Percentiles rank a stretch among this genome's conserved stretches.
Conservation (phyloP, 2,113 vertebrate genomes). For the Sinocyclocheilus grahami region DNA sequence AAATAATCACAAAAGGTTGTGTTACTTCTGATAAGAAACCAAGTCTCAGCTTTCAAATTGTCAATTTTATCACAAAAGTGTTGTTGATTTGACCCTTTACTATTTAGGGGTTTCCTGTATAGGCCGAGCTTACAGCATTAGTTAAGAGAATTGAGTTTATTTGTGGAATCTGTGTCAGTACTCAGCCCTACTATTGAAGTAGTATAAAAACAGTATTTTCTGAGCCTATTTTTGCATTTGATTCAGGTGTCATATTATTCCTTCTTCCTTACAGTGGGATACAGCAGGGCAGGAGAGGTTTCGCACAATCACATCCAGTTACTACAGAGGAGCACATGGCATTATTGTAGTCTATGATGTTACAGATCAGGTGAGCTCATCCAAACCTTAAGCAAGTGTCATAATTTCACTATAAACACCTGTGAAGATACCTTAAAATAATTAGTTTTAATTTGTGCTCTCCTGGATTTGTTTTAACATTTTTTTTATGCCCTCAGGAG, state of each 20-base stretch:
- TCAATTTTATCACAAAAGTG: not conserved
- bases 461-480: not conserved
- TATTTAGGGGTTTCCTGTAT: not conserved
- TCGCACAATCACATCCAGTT: constrained; percentile 98
- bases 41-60: not conserved
- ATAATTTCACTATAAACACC: not conserved
- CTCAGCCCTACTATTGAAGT: not conserved
- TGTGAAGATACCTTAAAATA: not conserved
- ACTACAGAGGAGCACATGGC: constrained; percentile 98
- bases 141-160: not conserved
- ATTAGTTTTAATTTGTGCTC: not conserved
- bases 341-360: constrained; percentile 99
- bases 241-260: not conserved
- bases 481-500: constrained; percentile 74
- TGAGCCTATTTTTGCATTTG: not conserved
- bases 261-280: constrained; percentile 84
- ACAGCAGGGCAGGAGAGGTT: constrained; percentile 98
- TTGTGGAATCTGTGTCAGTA: not conserved
- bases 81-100: not conserved
- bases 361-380: constrained; percentile 89
- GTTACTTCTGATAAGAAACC: not conserved
- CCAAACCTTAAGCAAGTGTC: not conserved
- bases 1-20: not conserved
- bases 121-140: not conserved
- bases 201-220: not conserved